Percentiles rank a stretch among this genome's conserved stretches.
Evolutionary conservation across 2,113 vertebrate genomes (phyloP).

Genomic region (Catharus fuscescens): DNA sequence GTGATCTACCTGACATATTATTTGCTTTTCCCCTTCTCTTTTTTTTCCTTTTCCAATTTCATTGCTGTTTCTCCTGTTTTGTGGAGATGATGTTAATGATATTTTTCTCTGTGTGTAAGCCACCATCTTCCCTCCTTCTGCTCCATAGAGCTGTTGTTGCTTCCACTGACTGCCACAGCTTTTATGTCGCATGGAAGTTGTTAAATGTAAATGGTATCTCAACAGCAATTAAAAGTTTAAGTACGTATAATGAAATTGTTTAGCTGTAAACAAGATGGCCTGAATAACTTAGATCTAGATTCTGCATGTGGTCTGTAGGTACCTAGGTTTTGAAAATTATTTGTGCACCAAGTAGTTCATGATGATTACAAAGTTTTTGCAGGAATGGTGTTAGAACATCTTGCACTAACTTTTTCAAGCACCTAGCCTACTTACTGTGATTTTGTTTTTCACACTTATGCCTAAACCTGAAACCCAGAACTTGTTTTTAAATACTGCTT

Average conservation of each 20-base stretch:
- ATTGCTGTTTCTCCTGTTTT: background rate
- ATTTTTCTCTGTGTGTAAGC: background rate
- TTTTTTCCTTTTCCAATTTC: background rate
- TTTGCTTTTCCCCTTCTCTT: background rate
- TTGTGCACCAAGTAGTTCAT: background rate
- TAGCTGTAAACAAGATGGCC: background rate
- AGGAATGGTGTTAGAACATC: background rate
- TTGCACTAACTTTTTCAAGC: background rate
- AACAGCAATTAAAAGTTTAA: background rate
- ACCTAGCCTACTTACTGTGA: background rate
- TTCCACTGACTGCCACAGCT: background rate
- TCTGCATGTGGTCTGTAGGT: background rate
- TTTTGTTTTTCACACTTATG: background rate
- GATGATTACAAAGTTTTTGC: background rate
- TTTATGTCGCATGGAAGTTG: background rate
- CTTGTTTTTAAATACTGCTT: background rate
- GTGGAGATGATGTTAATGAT: background rate
- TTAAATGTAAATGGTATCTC: background rate
- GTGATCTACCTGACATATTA: background rate
- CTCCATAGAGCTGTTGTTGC: background rate
- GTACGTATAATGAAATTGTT: background rate
- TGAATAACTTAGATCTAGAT: background rate
- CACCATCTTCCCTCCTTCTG: background rate
- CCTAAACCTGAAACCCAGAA: background rate
- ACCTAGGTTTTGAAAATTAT: background rate